Evolutionary conservation across 2,113 vertebrate species (phyloP), one percentile per base, ranked within the genome.

Genomic region (Tragulus kanchil): DNA sequence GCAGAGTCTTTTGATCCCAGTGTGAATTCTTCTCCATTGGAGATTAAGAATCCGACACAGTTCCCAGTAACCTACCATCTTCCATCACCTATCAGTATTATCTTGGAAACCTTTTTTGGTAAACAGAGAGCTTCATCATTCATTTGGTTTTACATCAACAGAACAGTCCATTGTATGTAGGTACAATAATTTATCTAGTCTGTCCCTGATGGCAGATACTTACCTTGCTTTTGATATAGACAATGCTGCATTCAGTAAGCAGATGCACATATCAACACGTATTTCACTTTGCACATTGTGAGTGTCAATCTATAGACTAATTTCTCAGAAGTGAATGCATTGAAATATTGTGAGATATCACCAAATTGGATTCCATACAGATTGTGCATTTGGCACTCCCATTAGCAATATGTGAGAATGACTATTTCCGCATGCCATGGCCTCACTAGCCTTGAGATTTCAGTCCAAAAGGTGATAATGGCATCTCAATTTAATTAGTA

Each of bases 201-300:
- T 93, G 6, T n/a, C 50, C 14, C 50, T 59, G 58, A 52, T 1
- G 73, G 16, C 19, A 87, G 36, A 50, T 3, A 64, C 69, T 62
- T 89, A 17, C n/a, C 65, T 67, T 95, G 48, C 14, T 58, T 89
- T 92, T 78, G 52, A 13, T 64, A 59, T n/a, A 92, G 81, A 82
- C 11, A 96, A 69, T 83, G 26, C 10, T 91, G 6, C 12, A 77
- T 56, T 61, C 75, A 90, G 10, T 81, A 77, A 92, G 42, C 10
- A 92, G 8, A 19, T 48, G n/a, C 15, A 56, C 61, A 28, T 64
- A 95, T 26, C 11, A 59, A 86, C 28, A 25, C 3, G 31, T 91
- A 56, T 62, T 83, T 93, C 17, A 61, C 64, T 65, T 92, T 79
- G 19, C 3, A 73, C 42, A 92, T 6, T 50, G 26, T 42, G 54